Base-by-base conservation (phyloP, 1,140 invertebrate species). In the Aphidius ervi region DNA sequence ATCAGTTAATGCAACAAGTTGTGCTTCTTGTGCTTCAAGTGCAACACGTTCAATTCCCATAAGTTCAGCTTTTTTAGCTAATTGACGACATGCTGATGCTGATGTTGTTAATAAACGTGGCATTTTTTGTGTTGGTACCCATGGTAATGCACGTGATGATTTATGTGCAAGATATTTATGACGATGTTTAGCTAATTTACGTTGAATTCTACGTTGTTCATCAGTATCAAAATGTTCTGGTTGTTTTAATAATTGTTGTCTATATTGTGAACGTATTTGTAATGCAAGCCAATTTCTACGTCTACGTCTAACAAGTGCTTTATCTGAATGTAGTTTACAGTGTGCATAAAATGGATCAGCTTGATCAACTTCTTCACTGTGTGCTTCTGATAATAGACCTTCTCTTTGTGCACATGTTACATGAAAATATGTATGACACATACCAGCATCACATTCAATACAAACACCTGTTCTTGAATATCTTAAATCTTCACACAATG, bases 341-440 rank as follows among this genome's bases (percentile, higher is more conserved):
- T 98, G 94, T 1, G 95, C 95, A 78, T 95, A 98, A 76, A 97
- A 98, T 1, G 95, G 95, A 83, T 99, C 95, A 1, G 95, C 94
- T 68, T 96, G 93, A 70, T 97, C 93, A 10, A 87, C 90, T 77
- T 97, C 94, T 73, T 96, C 94, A 6, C 91, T 90, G 70, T 94
- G 92, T 1, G 94, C 93, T 80, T 98, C 95, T 0, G 93, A 94
- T 9, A 99, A 75, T 46, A 97, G 81, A 2, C 96, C 96, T 73
- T 95, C 91, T 46, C 89, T 85, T 80, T 98, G 95, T 23, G 95
- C 95, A 83, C 94, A 99, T 9, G 95, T 98, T 23, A 98, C 95
- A 80, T 99, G 97, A 78, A 99, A 98, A 81, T 93, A 95, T 0
- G 91, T 94, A 72, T 95, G 89, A 82, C 97, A 99, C 86, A 99